These are phyloP conservation scores for Lasioglossum figueresi DNA, from an alignment of 2,888 invertebrate species.

Conservation along the genomic window DNA sequence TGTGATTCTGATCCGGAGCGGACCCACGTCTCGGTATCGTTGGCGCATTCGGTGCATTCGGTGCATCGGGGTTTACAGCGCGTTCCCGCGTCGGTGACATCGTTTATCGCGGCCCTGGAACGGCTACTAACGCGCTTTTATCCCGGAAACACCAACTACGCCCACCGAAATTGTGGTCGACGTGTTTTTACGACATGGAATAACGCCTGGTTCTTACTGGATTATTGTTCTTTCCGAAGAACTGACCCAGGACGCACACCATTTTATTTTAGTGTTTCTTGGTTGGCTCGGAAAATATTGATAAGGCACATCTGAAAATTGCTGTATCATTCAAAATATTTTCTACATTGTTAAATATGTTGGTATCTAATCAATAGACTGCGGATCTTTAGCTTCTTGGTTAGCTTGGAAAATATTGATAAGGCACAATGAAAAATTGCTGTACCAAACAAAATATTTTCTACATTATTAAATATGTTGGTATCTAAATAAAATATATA, in stretches of 20 bases:
- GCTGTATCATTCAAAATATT: too few relatives aligned
- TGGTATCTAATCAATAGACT: too few relatives aligned
- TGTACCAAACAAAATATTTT: too few relatives aligned
- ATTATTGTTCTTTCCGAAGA: neutral
- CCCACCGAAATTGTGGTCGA: neutral
- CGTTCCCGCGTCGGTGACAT: neutral
- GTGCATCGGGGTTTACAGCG: conserved; percentile 1
- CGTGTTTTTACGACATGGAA: neutral
- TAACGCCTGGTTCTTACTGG: neutral
- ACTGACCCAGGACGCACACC: neutral
- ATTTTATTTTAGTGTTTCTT: neutral
- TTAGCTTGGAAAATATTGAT: too few relatives aligned
- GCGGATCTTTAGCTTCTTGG: too few relatives aligned
- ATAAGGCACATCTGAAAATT: too few relatives aligned
- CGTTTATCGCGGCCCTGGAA: conserved; percentile 16
- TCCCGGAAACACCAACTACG: neutral
- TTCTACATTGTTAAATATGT: too few relatives aligned
- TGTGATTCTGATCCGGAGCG: conserved; percentile 6
- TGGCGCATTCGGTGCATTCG: neutral
- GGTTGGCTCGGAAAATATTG: too few relatives aligned
- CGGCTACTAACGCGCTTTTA: neutral
- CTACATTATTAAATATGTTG: too few relatives aligned
- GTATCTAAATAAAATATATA: too few relatives aligned
- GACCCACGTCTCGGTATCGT: neutral
- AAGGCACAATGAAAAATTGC: too few relatives aligned